Conservation (phyloP, 1,140 invertebrate species). For the Eurosta solidaginis region DNA sequence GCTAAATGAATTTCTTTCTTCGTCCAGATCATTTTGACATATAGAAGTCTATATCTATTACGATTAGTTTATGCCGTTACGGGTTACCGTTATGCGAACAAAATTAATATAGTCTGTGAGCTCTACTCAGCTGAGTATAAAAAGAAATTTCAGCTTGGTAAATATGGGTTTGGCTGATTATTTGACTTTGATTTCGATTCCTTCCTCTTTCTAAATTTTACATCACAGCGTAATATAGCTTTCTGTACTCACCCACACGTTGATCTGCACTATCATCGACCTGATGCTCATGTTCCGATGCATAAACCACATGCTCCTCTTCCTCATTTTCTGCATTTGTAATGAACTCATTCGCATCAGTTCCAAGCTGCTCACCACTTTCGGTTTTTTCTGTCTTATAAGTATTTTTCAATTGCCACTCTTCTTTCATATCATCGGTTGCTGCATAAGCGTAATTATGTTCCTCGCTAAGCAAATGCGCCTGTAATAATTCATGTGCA, state of each 20-base stretch:
- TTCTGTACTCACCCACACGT: not conserved
- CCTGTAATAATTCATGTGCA: constrained; percentile 47
- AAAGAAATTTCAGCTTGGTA: too few species aligned
- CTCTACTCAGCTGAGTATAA: too few species aligned
- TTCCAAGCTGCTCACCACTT: not conserved
- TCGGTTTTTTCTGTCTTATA: constrained; percentile 52
- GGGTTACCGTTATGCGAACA: too few species aligned
- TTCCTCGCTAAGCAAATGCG: constrained; percentile 50
- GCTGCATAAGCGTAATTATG: constrained; percentile 52
- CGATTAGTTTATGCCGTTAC: too few species aligned
- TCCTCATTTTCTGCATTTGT: constrained; percentile 35
- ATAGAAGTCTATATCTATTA: too few species aligned
- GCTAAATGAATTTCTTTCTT: too few species aligned
- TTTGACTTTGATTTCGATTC: too few species aligned
- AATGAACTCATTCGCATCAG: constrained; percentile 22
- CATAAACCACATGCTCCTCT: not conserved
- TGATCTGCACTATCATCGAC: not conserved
- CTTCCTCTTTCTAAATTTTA: too few species aligned
- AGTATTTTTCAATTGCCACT: constrained; percentile 38
- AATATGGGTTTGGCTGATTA: too few species aligned
- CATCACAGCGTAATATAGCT: not conserved
- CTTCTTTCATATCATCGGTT: constrained; percentile 45
- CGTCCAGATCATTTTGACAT: too few species aligned
- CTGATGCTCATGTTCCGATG: not conserved
- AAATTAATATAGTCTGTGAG: too few species aligned